Conservation (phyloP, 2,797 vertebrate genomes). For the Phoeniculus purpureus region DNA sequence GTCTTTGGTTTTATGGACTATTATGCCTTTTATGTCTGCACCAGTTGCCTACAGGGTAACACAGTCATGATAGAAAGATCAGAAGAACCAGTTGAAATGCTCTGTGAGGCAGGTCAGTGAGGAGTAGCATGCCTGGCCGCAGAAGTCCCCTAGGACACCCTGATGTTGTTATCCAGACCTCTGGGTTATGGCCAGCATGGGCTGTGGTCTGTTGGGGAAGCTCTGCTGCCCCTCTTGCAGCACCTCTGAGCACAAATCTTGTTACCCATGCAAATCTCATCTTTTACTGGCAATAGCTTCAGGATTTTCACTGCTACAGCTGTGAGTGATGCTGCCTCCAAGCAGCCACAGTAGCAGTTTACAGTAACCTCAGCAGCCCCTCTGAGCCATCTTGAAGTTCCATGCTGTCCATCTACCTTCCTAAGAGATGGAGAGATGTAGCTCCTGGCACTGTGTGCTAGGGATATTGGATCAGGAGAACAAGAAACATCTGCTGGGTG, state of each 20-base stretch:
- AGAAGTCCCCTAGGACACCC: background rate
- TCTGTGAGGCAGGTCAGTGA: background rate
- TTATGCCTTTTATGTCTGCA: background rate
- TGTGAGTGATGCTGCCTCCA: background rate
- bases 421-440: background rate
- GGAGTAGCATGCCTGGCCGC: background rate
- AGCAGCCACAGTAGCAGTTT: background rate
- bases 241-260: background rate
- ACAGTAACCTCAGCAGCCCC: background rate
- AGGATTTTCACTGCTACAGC: background rate
- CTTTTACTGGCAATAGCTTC: background rate
- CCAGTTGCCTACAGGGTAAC: background rate
- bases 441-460: background rate
- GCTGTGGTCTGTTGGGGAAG: background rate
- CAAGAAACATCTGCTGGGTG: background rate
- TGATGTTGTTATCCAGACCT: background rate
- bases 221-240: background rate
- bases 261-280: background rate
- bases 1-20: constrained; percentile 17
- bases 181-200: background rate
- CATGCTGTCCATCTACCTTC: rapidly evolving
- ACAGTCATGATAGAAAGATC: background rate
- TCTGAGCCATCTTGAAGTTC: background rate
- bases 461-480: background rate
- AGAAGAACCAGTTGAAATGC: background rate